These are phyloP conservation scores for Sula dactylatra DNA, from an alignment of 2,113 vertebrate genomes.

Conservation along the genomic window DNA sequence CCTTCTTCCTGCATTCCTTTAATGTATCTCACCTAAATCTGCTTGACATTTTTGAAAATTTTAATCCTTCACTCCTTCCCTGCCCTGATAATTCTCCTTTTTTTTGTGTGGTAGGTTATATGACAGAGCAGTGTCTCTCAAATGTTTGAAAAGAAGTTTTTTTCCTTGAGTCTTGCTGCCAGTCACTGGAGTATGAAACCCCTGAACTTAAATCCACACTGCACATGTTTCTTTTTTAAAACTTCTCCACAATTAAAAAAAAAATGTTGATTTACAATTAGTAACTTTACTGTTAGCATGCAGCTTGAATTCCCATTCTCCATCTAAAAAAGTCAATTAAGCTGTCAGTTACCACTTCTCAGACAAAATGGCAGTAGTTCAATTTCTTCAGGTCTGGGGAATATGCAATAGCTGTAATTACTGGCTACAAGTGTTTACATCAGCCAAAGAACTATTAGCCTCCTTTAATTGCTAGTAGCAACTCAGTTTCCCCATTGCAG, in stretches of 20 bases:
- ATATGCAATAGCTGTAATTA: conserved; percentile 47
- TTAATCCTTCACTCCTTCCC: neutral
- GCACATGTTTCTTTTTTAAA: neutral
- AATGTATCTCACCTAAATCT: neutral
- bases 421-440: conserved; percentile 59
- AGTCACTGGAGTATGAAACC: neutral
- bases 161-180: neutral
- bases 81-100: neutral
- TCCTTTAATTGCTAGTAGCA: conserved; percentile 64
- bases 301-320: conserved; percentile 48
- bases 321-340: conserved; percentile 56
- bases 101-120: neutral
- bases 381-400: conserved; percentile 56
- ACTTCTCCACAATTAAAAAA: neutral
- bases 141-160: neutral
- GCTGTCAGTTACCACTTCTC: conserved; percentile 51
- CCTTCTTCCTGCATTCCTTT: neutral
- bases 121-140: neutral
- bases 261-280: conserved; percentile 47
- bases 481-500: conserved; percentile 20
- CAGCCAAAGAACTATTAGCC: conserved; percentile 47
- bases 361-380: conserved; percentile 64
- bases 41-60: neutral
- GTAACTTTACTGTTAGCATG: conserved; percentile 9
- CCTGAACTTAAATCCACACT: neutral